These are phyloP conservation scores for Parazoanthus swiftii DNA, from an alignment of 92 coral and sea anemone species.

Conservation along the genomic window DNA sequence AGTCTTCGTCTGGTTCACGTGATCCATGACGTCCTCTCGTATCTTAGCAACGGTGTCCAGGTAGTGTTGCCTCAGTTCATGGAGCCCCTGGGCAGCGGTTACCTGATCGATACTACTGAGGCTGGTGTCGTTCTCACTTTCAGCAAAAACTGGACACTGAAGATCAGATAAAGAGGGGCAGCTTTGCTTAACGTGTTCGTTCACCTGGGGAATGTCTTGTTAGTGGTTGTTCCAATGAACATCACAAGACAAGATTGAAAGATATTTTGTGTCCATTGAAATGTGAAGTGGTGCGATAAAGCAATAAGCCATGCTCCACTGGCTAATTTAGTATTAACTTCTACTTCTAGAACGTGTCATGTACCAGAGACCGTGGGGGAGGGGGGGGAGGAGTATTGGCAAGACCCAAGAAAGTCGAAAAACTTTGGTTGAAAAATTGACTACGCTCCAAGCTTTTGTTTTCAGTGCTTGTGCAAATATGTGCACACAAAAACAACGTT, in stretches of 20 bases:
- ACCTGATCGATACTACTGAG: slow-evolving; percentile 72
- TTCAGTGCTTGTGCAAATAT: too few relatives aligned
- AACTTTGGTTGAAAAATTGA: too few relatives aligned
- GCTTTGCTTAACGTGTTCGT: too few relatives aligned
- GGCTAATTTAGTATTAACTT: too few relatives aligned
- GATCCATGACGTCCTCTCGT: slow-evolving; percentile 90
- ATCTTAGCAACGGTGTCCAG: slow-evolving; percentile 95
- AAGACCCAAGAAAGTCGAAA: too few relatives aligned
- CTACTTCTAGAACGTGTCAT: background rate
- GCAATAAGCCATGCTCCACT: too few relatives aligned
- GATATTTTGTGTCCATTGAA: background rate
- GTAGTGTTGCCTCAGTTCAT: slow-evolving; percentile 88
- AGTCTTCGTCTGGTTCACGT: slow-evolving; percentile 84
- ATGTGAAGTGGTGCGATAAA: background rate
- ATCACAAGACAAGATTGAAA: background rate
- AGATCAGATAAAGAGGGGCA: background rate
- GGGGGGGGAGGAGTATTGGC: background rate
- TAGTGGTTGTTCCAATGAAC: background rate
- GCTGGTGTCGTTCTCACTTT: slow-evolving; percentile 67
- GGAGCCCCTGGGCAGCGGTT: slow-evolving; percentile 71
- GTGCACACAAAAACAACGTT: too few relatives aligned
- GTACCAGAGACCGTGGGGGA: background rate
- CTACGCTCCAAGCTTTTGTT: too few relatives aligned
- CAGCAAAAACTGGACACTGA: slow-evolving; percentile 48
- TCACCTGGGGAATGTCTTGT: background rate